Evolutionary conservation across 37 sponge, comb jelly and placozoan genomes (phyloP), one percentile per base, ranked within the genome.

Genomic region (Cliona cf. orientalis): DNA sequence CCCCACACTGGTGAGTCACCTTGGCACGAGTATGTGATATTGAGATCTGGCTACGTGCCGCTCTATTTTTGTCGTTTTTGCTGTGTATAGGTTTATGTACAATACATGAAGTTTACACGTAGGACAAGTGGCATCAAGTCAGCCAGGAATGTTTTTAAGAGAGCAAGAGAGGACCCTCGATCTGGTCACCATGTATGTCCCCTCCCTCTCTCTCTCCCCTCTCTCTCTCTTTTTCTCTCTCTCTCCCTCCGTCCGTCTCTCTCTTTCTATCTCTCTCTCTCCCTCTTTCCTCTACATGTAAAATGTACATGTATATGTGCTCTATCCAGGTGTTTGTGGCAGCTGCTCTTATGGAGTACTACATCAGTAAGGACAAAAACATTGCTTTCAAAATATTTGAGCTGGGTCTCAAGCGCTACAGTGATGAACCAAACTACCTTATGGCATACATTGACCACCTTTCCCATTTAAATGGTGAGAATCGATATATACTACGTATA

Each of bases 291-390:
- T 49, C 53, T 14, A 25, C 6, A 61, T 61, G 6, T 25, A 6
- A 11, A n/a, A 61, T 22, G 63, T 61, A 61, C 63, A 61, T 61
- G 17, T 61, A 61, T 28, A 61, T 61, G 63, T n/a, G 28, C 23
- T 9, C 42, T 12, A 28, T 67, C 12, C 72, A 95, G 91, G 91
- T 92, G 25, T 98, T 88, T 85, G 93, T 98, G 25, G 91, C 96
- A 14, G 99, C 96, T 55, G 99, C 96, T 35, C 77, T 91, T 59
- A 98, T 98, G 99, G 99, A 98, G 82, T 98, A 95, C 66, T 87
- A 86, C 83, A 88, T 83, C 29, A 91, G 80, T 63, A 95, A 95
- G 87, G 92, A 93, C 84, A 78, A 84, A 55, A 81, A 86, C 29
- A 91, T 97, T 42, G 91, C 99, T 25, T 81, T 91, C 61, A 95